phyloP scores from a whole-genome alignment of 2,113 vertebrate genomes.

The Brachypodius melanocephalos region DNA sequence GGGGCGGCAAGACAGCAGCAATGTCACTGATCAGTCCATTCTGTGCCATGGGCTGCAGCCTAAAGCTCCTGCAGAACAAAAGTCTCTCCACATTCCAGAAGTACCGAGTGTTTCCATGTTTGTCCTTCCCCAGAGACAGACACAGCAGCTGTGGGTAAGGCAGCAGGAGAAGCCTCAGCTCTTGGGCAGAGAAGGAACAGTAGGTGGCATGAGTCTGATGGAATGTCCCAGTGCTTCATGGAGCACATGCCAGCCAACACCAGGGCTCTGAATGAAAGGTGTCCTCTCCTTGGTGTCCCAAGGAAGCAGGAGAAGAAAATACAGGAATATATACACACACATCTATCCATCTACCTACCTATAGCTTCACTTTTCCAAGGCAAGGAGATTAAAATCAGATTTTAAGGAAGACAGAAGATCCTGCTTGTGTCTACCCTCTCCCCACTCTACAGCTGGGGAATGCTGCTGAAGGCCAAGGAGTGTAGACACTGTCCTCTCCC shows the following conservation, averaged over 20 bases:
- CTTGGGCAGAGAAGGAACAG: neutral
- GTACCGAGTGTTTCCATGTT: neutral
- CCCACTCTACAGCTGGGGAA: neutral
- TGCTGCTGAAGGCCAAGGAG: neutral
- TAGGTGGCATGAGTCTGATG: neutral
- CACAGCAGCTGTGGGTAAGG: neutral
- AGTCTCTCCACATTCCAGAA: neutral
- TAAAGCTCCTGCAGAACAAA: neutral
- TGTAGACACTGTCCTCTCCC: neutral
- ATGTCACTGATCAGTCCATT: rapidly evolving
- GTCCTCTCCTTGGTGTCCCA: neutral
- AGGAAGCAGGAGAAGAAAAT: neutral
- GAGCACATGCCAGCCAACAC: neutral
- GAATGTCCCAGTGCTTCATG: neutral
- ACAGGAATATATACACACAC: no score
- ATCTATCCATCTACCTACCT: neutral
- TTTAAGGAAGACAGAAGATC: neutral
- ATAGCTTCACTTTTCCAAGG: neutral
- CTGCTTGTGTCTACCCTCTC: neutral
- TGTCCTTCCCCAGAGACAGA: neutral
- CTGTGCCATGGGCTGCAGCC: neutral
- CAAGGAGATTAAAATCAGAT: neutral
- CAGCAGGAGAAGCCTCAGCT: neutral
- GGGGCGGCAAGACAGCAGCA: neutral
- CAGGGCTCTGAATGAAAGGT: neutral